Percentiles rank a stretch among this genome's conserved stretches.
phyloP scores from a whole-genome alignment of 2,888 invertebrate species.

The Ormyrus thymus region DNA sequence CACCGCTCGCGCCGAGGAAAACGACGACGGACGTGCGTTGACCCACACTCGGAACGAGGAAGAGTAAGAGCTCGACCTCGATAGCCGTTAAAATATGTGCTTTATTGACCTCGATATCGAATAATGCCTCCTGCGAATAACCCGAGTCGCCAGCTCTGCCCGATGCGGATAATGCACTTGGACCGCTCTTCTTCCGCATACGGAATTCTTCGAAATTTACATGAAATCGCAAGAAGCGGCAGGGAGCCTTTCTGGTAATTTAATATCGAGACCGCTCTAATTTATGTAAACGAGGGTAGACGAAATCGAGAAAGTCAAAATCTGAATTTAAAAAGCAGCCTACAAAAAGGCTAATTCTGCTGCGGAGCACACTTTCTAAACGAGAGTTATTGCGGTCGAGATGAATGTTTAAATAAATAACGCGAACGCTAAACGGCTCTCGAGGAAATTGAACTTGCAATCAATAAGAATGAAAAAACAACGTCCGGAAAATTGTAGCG shows the following conservation, averaged over 20 bases:
- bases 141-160: too few relatives aligned
- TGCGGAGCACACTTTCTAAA: too few relatives aligned
- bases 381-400: too few relatives aligned
- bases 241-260: too few relatives aligned
- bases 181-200: neutral
- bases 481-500: slow-evolving; percentile 35
- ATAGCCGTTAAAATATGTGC: slow-evolving; percentile 31
- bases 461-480: slow-evolving; percentile 44
- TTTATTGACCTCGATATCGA: slow-evolving; percentile 45
- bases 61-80: slow-evolving; percentile 27
- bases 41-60: slow-evolving; percentile 29
- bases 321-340: too few relatives aligned
- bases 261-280: too few relatives aligned
- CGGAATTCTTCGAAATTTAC: too few relatives aligned
- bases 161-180: neutral
- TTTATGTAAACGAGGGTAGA: too few relatives aligned
- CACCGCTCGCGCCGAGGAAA: neutral
- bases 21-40: slow-evolving; percentile 21
- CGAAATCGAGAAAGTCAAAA: too few relatives aligned
- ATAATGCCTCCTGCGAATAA: slow-evolving; percentile 4
- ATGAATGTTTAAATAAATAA: neutral
- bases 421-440: neutral
- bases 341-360: too few relatives aligned
- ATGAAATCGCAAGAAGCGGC: too few relatives aligned
- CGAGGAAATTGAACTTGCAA: neutral